Conservation (phyloP, 2,888 invertebrate genomes). For the Monoplex corrugatus region DNA sequence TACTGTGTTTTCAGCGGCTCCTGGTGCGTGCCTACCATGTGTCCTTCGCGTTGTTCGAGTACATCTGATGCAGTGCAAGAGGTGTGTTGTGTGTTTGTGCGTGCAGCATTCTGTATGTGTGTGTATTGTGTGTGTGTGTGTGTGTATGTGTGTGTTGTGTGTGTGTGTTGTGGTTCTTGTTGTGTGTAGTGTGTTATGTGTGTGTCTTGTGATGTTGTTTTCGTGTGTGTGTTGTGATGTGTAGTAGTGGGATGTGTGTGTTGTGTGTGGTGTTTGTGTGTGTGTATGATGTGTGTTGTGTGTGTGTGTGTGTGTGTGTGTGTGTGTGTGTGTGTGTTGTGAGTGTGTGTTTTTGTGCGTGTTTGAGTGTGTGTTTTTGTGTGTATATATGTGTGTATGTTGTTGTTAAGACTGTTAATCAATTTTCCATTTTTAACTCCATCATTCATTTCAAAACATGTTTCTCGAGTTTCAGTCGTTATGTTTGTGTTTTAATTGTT, state of each 20-base stretch:
- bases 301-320: slow-evolving; percentile 15
- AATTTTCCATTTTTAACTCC: too few species aligned
- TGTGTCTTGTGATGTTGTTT: neutral
- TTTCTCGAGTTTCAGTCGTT: too few species aligned
- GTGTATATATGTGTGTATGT: neutral
- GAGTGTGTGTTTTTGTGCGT: neutral
- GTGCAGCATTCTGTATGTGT: too few species aligned
- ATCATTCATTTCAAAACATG: too few species aligned
- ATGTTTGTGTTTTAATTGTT: too few species aligned
- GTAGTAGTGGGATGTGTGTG: neutral
- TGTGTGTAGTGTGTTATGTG: neutral
- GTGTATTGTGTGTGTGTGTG: neutral
- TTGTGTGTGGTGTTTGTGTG: slow-evolving; percentile 18
- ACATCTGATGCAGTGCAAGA: too few species aligned
- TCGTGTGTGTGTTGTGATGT: neutral
- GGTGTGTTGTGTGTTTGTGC: too few species aligned
- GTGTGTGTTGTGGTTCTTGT: neutral
- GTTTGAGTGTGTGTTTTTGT: neutral
- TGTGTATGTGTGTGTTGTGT: neutral
- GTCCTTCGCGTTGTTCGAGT: too few species aligned
- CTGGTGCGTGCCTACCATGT: too few species aligned
- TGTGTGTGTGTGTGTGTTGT: neutral
- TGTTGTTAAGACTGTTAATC: too few species aligned
- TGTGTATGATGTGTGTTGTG: neutral
- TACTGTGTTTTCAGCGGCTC: too few species aligned